Conservation (phyloP, 1,140 invertebrate genomes). For the Euura saliciscinereae region DNA sequence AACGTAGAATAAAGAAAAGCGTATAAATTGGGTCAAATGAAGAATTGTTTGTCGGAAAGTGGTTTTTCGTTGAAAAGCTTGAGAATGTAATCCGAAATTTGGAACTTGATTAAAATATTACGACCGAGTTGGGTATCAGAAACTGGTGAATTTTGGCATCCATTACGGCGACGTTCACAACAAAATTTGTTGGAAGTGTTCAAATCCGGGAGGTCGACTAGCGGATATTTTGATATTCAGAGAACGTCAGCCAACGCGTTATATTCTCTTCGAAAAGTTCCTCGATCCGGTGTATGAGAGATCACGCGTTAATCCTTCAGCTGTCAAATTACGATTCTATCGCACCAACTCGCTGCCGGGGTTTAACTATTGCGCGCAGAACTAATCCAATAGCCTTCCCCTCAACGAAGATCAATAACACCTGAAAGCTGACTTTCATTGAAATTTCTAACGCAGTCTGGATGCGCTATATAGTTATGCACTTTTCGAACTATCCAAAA, state of each 20-base stretch:
- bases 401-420: not conserved
- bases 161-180: not conserved
- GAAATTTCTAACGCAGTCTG: no score
- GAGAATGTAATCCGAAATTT: no score
- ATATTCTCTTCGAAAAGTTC: not conserved
- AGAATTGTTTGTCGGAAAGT: no score
- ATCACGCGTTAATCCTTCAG: conserved; percentile 4
- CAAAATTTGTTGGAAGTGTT: not conserved
- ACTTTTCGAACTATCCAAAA: no score
- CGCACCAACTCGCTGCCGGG: not conserved
- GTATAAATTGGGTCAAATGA: no score
- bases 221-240: not conserved
- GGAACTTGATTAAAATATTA: no score
- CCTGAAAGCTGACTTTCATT: no score
- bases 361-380: not conserved
- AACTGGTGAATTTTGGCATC: no score
- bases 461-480: no score
- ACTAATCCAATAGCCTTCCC: not conserved
- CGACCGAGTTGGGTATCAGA: no score
- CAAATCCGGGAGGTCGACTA: not conserved
- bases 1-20: no score
- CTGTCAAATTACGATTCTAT: conserved; percentile 4
- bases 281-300: not conserved
- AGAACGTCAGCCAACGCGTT: not conserved
- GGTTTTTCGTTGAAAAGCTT: no score